Evolutionary conservation across 1,140 invertebrate genomes (phyloP).

Genomic region (Conus ventricosus): DNA sequence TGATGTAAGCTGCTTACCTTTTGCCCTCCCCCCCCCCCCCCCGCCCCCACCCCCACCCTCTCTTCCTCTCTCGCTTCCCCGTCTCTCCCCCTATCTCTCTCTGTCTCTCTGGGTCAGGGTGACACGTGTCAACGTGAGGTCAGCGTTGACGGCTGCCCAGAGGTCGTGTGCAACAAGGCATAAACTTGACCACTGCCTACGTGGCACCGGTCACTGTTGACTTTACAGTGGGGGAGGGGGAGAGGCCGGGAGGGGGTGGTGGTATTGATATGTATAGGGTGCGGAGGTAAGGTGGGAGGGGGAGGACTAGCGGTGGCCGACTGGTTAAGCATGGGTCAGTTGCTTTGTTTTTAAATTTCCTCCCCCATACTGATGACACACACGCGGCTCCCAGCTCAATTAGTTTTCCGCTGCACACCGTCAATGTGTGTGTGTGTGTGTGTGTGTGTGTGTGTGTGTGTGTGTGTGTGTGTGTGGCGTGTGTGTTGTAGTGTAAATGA

Average conservation of each 20-base stretch:
- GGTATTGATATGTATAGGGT: too few species aligned
- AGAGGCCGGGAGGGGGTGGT: too few species aligned
- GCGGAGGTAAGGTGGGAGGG: too few species aligned
- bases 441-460: too few species aligned
- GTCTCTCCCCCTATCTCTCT: too few species aligned
- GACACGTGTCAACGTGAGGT: neutral
- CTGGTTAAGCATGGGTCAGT: neutral
- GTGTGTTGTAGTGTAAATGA: neutral
- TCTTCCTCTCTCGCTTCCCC: too few species aligned
- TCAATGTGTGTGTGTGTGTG: too few species aligned
- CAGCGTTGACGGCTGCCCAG: neutral
- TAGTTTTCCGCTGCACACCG: too few species aligned
- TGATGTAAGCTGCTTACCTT: conserved; percentile 1
- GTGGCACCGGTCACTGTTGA: neutral
- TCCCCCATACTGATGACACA: too few species aligned
- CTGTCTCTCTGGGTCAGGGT: neutral
- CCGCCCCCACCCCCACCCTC: too few species aligned
- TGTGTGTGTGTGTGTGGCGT: neutral
- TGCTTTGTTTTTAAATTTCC: too few species aligned
- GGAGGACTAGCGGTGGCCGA: neutral
- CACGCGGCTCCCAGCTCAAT: too few species aligned
- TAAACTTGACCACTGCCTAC: neutral
- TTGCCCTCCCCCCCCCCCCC: neutral
- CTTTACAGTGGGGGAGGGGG: neutral
- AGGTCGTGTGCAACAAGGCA: neutral